Conservation (phyloP, 2,797 vertebrate genomes). For the Vireo griseus region DNA sequence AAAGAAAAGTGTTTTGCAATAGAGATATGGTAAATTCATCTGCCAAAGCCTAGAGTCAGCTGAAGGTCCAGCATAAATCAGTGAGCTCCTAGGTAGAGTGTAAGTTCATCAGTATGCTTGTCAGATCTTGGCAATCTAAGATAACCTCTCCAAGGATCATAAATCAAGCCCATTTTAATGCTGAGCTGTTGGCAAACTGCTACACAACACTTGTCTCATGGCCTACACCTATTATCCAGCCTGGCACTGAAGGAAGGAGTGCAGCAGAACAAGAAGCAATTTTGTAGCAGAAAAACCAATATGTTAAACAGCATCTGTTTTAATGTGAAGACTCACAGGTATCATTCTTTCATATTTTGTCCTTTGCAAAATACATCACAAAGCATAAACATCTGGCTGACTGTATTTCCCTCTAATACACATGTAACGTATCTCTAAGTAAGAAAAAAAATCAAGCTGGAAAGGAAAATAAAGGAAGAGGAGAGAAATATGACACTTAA, state of each 20-base stretch:
- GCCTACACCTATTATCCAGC: neutral
- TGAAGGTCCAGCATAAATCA: neutral
- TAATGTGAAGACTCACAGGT: neutral
- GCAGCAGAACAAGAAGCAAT: neutral
- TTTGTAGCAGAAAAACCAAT: neutral
- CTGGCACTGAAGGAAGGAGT: neutral
- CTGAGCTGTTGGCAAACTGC: neutral
- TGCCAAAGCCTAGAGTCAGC: neutral
- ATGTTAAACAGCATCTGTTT: rapidly evolving
- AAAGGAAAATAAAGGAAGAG: neutral
- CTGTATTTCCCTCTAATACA: neutral
- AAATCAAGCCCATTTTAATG: neutral
- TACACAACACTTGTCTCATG: rapidly evolving
- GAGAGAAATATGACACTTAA: neutral
- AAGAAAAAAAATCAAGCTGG: neutral
- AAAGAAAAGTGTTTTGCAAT: neutral
- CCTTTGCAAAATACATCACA: neutral
- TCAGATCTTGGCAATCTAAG: neutral
- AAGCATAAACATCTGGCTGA: neutral
- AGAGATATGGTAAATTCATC: neutral
- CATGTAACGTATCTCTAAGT: neutral
- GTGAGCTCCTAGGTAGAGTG: neutral
- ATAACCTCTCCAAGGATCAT: neutral
- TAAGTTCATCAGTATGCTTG: neutral
- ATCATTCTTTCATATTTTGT: neutral